Base-by-base conservation (phyloP, 1,140 invertebrate genomes). In the Drosophila nebulosa region DNA sequence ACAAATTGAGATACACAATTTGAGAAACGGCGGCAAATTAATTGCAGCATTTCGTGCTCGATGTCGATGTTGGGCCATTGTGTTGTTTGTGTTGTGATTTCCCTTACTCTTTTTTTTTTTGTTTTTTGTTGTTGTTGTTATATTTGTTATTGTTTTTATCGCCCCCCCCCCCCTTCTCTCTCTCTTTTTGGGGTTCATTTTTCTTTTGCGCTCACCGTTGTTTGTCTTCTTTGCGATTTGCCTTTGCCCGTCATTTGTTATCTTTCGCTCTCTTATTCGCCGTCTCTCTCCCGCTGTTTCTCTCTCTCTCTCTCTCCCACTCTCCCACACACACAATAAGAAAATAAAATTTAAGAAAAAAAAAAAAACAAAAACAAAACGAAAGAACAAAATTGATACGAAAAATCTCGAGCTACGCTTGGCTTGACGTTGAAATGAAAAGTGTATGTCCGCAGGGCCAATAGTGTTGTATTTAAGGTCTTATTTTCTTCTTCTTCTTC, bases 211-310 rank as follows among this genome's bases (percentile, higher is more conserved):
- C 73, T 83, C 60, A 83, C 79, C 79, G 79, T 86, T 71, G 81
- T 86, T 60, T 74, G 60, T 64, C 77, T 68, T 35, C 81, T 69
- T 51, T 74, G 68, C 26, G 66, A 46, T 70, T 71, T 85, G 60
- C 74, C 67, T 68, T 84, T 80, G 61, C 64, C 66, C 58, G 65
- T 74, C 81, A 85, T 85, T 77, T 80, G 55, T 85, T 86, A 86
- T 85, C 64, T 71, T 21, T 7, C 62, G 50, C 39, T 35, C 16
- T 36, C 46, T 36, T n/a, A 32, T 30, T 52, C 12, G n/a, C 7
- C 16, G 14, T 27, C 46, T 61, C 50, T 50, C 64, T 39, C 46
- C 26, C 27, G 9, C 21, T 22, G 24, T 26, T 35, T 55, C 12
- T 21, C 9, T 18, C 7, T 52, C 36, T 16, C 50, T 59, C 46